Evolutionary conservation across 2,113 vertebrate genomes (phyloP), one percentile per base, ranked within the genome.

Genomic region (Enhydra lutris): DNA sequence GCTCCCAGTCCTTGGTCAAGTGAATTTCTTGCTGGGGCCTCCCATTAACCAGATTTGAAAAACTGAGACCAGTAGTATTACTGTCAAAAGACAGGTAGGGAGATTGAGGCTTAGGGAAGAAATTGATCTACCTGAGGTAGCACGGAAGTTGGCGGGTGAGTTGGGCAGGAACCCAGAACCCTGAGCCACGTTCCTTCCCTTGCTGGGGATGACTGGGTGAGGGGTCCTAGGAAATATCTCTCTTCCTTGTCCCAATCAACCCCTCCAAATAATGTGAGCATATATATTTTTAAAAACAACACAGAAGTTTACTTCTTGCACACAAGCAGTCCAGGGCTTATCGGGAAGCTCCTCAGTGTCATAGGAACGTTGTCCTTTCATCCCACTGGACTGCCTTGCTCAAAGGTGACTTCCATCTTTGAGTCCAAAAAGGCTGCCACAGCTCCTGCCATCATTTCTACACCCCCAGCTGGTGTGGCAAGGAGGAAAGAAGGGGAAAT

Each of bases 371-470:
- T n/a, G 24, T 74, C 55, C 36, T 26, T 52, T 63, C 34, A 17
- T 91, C 47, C 34, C 24, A 1, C 74, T 21, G 2, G 29, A 57
- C 29, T 52, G 42, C n/a, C 36, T 24, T 1, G 10, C 52, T 79
- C 55, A 47, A 45, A 93, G 65, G 12, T 50, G 73, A 57, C 42
- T 86, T 87, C 26, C 10, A 50, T 50, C 39, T 76, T 7, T 57
- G 88, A 52, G 47, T 61, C 9, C 87, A 69, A 12, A 7, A 67
- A 17, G 74, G 39, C 76, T 87, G 82, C 82, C 5, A 6, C 10
- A 69, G 81, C 26, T 76, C 91, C 87, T 94, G 76, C 96, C 76
- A 82, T 96, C n/a, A 13, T 36, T 55, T 79, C 91, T 34, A 52
- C 7, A 45, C 14, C 57, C 47, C 39, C 67, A 63, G 29, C 6